Evolutionary conservation across 2,888 invertebrate genomes (phyloP), one percentile per base, ranked within the genome.

Genomic region (Deilephila elpenor): DNA sequence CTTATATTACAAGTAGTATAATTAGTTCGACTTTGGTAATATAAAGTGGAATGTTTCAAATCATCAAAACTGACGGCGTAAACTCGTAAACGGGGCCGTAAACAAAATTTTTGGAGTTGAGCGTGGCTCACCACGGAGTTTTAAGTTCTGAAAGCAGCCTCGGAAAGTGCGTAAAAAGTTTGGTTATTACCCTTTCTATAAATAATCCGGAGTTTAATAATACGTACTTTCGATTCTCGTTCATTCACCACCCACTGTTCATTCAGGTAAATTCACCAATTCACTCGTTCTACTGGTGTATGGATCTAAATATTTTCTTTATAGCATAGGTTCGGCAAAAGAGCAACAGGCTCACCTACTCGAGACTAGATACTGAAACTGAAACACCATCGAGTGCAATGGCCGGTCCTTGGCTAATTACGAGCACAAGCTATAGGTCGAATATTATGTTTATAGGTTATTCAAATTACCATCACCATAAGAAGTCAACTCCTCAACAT

Each of bases 91-190:
- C 78, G 75, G 74, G 71, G 80, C 79, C 78, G 82, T 86, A 84
- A 88, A 87, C 78, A 78, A 78, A 81, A 83, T 82, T 85, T 67
- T 84, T 84, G 79, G 78, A 88, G 84, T 84, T 84, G 82, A 83
- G 78, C 80, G 79, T 79, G 84, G 84, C 74, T 76, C 78, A 83
- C 91, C 89, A 77, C 87, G 78, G 78, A 83, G 84, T 86, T 86
- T 86, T 82, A 85, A 83, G 79, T 80, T 82, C 78, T 75, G 77
- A 79, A 79, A 79, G 76, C 79, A 80, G 78, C 79, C 72, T 74
- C 80, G 83, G 83, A 78, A 82, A 75, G 59, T 34, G 32, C 82
- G 75, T 86, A 80, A 85, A 83, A 81, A 75, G 72, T 82, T 84
- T 85, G 79, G 82, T 78, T 80, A 76, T 75, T 71, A 76, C 60